Evolutionary conservation across 2,797 vertebrate species (phyloP), one percentile per base, ranked within the genome.

Genomic region (Sebastes baramenuke): DNA sequence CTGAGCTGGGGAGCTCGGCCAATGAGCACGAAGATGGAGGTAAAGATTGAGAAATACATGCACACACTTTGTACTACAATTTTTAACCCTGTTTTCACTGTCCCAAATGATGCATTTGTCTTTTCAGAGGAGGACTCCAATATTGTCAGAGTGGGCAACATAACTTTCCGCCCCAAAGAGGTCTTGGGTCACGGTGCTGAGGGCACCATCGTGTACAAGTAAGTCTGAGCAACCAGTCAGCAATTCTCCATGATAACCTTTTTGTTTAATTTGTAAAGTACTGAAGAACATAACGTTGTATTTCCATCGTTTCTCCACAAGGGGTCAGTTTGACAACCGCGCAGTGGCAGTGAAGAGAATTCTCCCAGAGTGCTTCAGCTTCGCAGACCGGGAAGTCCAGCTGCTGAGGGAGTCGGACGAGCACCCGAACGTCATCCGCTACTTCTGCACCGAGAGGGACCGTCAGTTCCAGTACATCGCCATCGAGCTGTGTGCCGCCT

Each of bases 391-490:
- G 0, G 99, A 99, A 87, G 98, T 99, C 38, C 97, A 98, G 93
- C 90, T 99, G 79, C 94, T 99, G 88, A 95, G 98, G 0, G 99
- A 99, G 81, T 99, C 98, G 0, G 99, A 99, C 0, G 98, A 99
- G 81, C 97, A 99, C 81, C 98, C 98, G 0, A 98, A 99, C 0
- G 99, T 99, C 74, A 99, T 99, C 88, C 98, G 99, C 36, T 99
- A 99, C 81, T 99, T 98, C 95, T 99, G 99, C 94, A 99, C 98
- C 0, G 99, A 99, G 94, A 75, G 93, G 75, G 98, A 99, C 91
- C 97, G 98, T 2, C 99, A 99, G 96, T 99, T 99, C 92, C 99
- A 99, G 93, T 99, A 99, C 94, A 99, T 99, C 0, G 98, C 99
- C 85, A 98, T 98, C 0, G 99, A 99, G 94, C 95, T 99, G 24